Evolutionary conservation across 2,888 invertebrate genomes (phyloP).

Genomic region (Schrankia costaestrigalis): DNA sequence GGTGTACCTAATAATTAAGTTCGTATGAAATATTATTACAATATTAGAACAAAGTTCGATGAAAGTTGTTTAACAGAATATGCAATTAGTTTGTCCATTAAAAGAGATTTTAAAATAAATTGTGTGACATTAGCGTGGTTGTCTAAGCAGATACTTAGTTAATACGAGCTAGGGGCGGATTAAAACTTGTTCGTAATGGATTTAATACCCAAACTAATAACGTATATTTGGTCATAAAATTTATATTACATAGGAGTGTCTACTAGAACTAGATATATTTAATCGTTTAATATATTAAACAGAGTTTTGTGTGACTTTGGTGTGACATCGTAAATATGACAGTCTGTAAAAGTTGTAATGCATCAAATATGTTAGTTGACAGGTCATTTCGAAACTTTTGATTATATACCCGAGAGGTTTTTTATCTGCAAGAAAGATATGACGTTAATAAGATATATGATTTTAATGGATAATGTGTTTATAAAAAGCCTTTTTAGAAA

Average conservation of each 20-base stretch:
- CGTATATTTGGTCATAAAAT: constrained; percentile 24
- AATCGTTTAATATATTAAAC: constrained; percentile 4
- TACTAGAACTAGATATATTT: neutral
- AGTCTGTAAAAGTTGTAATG: too few relatives aligned
- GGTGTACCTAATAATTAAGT: too few relatives aligned
- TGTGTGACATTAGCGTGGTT: constrained; percentile 34
- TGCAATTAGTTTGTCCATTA: constrained; percentile 22
- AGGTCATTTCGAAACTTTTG: too few relatives aligned
- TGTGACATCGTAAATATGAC: constrained; percentile 16
- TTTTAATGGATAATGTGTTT: too few relatives aligned
- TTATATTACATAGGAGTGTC: constrained; percentile 10
- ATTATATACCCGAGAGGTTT: too few relatives aligned
- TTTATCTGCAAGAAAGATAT: too few relatives aligned
- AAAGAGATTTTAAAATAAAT: constrained; percentile 35
- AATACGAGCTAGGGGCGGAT: constrained; percentile 30
- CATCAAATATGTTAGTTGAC: too few relatives aligned
- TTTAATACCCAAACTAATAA: constrained; percentile 38
- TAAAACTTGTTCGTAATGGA: constrained; percentile 45
- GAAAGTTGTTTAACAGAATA: too few relatives aligned
- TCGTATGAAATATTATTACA: too few relatives aligned
- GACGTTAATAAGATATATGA: too few relatives aligned
- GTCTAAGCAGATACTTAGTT: constrained; percentile 29
- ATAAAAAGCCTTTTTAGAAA: too few relatives aligned
- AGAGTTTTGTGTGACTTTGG: constrained; percentile 4
- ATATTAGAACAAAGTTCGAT: too few relatives aligned